A percentile compares a stretch with the other conserved stretches of the same genome.
These are phyloP conservation scores for Apis cerana DNA, from an alignment of 1,140 invertebrate species.

Conservation along the genomic window DNA sequence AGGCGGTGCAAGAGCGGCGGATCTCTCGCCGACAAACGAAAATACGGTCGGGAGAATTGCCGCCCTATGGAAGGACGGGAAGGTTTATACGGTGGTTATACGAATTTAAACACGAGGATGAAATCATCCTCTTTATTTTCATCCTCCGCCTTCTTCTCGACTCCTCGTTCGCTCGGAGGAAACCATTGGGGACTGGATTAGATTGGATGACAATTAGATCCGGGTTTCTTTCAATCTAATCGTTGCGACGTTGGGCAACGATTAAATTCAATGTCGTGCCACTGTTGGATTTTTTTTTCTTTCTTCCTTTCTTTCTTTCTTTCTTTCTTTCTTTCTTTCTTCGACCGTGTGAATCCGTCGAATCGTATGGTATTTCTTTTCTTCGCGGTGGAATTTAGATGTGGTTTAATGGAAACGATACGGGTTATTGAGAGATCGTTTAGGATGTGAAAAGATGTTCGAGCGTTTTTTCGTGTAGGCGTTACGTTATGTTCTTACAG, in stretches of 20 bases:
- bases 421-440: background rate
- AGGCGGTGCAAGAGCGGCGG: slow-evolving; percentile 39
- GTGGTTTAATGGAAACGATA: background rate
- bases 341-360: slow-evolving; percentile 12
- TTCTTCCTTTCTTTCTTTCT: background rate
- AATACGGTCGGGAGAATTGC: slow-evolving; percentile 57
- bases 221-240: slow-evolving; percentile 46
- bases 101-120: slow-evolving; percentile 58
- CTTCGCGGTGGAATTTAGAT: background rate
- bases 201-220: slow-evolving; percentile 28
- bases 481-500: too few species aligned
- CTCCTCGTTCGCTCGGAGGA: slow-evolving; percentile 27
- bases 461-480: too few species aligned
- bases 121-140: slow-evolving; percentile 57
- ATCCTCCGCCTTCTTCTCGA: slow-evolving; percentile 30
- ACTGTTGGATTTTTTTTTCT: background rate
- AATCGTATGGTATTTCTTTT: background rate
- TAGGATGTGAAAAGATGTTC: too few species aligned
- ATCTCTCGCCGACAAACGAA: slow-evolving; percentile 48
- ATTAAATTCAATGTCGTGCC: background rate
- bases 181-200: background rate
- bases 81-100: background rate
- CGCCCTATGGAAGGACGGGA: slow-evolving; percentile 31
- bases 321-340: background rate
- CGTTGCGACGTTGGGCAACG: background rate